Evolutionary conservation across 2,888 invertebrate genomes (phyloP), one percentile per base, ranked within the genome.

Genomic region (Mamestra brassicae): DNA sequence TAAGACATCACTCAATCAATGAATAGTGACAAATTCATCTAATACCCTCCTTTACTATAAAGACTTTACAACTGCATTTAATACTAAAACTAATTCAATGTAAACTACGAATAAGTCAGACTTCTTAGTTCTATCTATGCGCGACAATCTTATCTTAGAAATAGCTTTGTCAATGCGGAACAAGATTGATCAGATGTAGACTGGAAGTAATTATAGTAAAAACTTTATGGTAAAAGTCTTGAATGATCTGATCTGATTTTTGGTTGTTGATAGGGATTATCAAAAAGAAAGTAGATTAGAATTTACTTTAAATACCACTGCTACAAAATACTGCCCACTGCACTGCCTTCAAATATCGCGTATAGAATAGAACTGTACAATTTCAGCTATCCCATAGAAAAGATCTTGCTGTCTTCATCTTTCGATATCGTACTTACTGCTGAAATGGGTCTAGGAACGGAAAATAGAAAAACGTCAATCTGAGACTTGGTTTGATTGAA

Each of bases 51-150:
- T 71, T 73, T 52, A 88, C 79, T 81, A 64, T 79, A 83, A 84
- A 86, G 83, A 86, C 86, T 85, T 78, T 86, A 79, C 69, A 84
- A 79, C 74, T 87, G 88, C 87, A 85, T 88, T 87, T 88, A 87
- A 71, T 50, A 54, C 74, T 77, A 87, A 71, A 54, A 54, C 74
- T 77, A 76, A 71, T 79, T 77, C 73, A 76, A 66, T 77, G 74
- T 87, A 76, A 87, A 80, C 74, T 81, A 74, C 36, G 13, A 67
- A 63, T 86, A 84, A 78, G 75, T 70, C 62, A 45, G 58, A 65
- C 64, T 69, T 61, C 42, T 70, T 50, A 63, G 60, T 61, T 66
- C 74, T 77, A 74, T 80, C 68, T 72, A 62, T 64, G 54, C 76
- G 76, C 73, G 68, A 78, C 57, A 61, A 54, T 71, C 15, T 26